Evolutionary conservation across 2,888 invertebrate species (phyloP).

Genomic region (Thereva unica): DNA sequence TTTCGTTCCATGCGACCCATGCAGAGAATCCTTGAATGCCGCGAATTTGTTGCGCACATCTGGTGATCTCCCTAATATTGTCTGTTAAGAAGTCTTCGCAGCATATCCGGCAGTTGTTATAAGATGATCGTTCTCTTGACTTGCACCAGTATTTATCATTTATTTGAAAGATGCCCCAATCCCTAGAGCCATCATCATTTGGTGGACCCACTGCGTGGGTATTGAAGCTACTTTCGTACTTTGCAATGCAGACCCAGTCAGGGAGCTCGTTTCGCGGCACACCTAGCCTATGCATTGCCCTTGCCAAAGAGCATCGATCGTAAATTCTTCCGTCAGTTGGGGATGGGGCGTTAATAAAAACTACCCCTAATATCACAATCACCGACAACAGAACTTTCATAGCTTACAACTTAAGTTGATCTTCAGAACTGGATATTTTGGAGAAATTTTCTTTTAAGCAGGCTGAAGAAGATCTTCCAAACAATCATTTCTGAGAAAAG

Average conservation of each 20-base stretch:
- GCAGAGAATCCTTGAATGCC: slow-evolving; percentile 43
- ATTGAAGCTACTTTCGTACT: slow-evolving; percentile 55
- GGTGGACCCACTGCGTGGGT: slow-evolving; percentile 58
- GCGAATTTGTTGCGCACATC: slow-evolving; percentile 45
- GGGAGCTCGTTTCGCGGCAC: slow-evolving; percentile 51
- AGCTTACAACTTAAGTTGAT: too few species aligned
- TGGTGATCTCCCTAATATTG: slow-evolving; percentile 49
- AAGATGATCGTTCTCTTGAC: slow-evolving; percentile 47
- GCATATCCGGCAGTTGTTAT: slow-evolving; percentile 52
- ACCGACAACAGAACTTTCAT: too few species aligned
- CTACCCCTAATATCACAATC: too few species aligned
- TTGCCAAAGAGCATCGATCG: slow-evolving; percentile 51
- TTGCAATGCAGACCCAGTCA: slow-evolving; percentile 52
- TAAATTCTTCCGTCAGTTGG: slow-evolving; percentile 41
- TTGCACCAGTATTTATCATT: slow-evolving; percentile 56
- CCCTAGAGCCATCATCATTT: slow-evolving; percentile 60
- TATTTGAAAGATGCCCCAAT: slow-evolving; percentile 57
- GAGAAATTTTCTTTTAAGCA: too few species aligned
- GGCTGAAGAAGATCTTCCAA: too few species aligned
- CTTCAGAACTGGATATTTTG: too few species aligned
- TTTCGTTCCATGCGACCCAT: slow-evolving; percentile 45
- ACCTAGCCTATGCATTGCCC: slow-evolving; percentile 52
- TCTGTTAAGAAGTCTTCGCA: slow-evolving; percentile 51
- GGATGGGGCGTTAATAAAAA: too few species aligned
- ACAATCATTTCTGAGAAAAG: too few species aligned